Percentiles rank a stretch among this genome's conserved stretches.
These are phyloP conservation scores for Labeo catla DNA, from an alignment of 2,113 vertebrate species.

Conservation along the genomic window DNA sequence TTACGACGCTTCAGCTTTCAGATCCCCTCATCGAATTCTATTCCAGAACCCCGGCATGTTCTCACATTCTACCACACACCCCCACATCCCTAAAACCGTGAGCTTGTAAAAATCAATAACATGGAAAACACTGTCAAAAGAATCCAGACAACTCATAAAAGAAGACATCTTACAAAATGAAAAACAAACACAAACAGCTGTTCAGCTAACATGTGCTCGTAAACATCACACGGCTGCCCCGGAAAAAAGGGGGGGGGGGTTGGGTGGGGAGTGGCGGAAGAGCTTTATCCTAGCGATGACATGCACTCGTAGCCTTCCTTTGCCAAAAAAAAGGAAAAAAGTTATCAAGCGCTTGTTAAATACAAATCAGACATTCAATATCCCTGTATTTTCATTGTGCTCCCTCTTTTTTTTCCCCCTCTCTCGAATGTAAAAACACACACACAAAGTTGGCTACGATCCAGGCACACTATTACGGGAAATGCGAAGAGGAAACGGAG, in stretches of 20 bases:
- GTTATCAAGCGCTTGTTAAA: slow-evolving; percentile 47
- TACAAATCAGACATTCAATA: slow-evolving; percentile 55
- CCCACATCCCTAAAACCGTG: slow-evolving; percentile 20
- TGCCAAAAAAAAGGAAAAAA: slow-evolving; percentile 5
- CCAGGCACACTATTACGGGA: slow-evolving; percentile 46
- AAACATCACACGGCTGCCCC: slow-evolving; percentile 37
- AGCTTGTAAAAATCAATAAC: slow-evolving; percentile 47
- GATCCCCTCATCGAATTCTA: slow-evolving; percentile 9
- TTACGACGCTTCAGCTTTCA: slow-evolving; percentile 12
- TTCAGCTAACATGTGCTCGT: slow-evolving; percentile 46
- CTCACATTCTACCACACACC: slow-evolving; percentile 26
- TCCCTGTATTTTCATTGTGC: not conserved
- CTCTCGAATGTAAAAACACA: slow-evolving; percentile 9
- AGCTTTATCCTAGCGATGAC: slow-evolving; percentile 21
- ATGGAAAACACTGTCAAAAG: slow-evolving; percentile 33
- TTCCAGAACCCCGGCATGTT: slow-evolving; percentile 1
- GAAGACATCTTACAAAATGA: slow-evolving; percentile 36
- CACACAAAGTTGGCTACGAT: slow-evolving; percentile 24
- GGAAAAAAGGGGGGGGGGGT: not conserved
- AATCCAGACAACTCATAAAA: slow-evolving; percentile 45
- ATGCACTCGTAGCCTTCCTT: slow-evolving; percentile 43
- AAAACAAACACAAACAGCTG: slow-evolving; percentile 54
- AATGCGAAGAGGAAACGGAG: slow-evolving; percentile 50
- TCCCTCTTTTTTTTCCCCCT: not conserved
- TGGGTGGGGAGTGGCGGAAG: not conserved